Conservation (phyloP, 37 sponge, comb jelly and placozoan genomes). For the Dysidea cf. avara region DNA sequence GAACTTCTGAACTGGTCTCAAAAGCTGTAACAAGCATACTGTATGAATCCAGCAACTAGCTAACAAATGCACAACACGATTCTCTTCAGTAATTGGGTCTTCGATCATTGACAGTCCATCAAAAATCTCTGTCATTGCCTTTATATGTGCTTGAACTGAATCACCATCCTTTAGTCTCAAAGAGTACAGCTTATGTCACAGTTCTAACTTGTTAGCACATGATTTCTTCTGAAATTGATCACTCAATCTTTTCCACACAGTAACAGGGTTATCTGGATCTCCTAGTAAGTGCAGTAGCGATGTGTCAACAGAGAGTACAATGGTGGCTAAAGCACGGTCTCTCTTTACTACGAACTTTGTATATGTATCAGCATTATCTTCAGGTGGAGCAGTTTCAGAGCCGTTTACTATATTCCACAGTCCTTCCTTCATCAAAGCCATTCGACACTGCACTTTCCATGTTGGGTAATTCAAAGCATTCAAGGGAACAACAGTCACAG, state of each 20-base stretch:
- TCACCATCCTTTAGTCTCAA: conserved; percentile 51
- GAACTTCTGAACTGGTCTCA: conserved; percentile 51
- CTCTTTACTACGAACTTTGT: conserved; percentile 26
- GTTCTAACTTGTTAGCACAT: conserved; percentile 45
- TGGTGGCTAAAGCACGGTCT: conserved; percentile 33
- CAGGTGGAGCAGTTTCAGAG: conserved; percentile 14
- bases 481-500: conserved; percentile 12
- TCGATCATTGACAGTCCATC: conserved; percentile 41
- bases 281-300: conserved; percentile 52
- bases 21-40: conserved; percentile 51
- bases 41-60: conserved; percentile 60
- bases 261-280: conserved; percentile 29
- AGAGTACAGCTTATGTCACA: conserved; percentile 40
- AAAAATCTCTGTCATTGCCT: conserved; percentile 43
- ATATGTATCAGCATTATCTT: conserved; percentile 1
- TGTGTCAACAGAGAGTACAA: conserved; percentile 52
- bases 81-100: conserved; percentile 36
- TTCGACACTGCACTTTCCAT: conserved; percentile 57
- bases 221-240: conserved; percentile 57
- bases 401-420: conserved; percentile 51
- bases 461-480: conserved; percentile 58
- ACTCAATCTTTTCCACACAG: conserved; percentile 38
- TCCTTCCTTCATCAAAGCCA: conserved; percentile 57
- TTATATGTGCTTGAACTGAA: conserved; percentile 43
- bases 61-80: conserved; percentile 41